Base-by-base conservation (phyloP, 1,140 invertebrate genomes). In the Olivierus martensii region DNA sequence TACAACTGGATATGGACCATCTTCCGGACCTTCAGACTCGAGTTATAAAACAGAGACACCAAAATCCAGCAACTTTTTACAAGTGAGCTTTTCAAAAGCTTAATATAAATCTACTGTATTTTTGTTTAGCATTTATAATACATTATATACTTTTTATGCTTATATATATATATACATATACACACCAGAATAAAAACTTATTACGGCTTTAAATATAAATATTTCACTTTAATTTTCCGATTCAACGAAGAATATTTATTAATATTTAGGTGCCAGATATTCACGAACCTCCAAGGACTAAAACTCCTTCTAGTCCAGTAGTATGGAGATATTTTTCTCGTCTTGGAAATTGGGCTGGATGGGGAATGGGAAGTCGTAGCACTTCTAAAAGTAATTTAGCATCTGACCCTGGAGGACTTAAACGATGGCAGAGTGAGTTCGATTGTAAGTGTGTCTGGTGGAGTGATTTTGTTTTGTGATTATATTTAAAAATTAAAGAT, bases 291-390 rank as follows among this genome's bases (percentile, higher is more conserved):
- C 77, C 78, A 46, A 75, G 78, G 64, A 86, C 87, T 56, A 92
- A 92, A 75, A 90, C 87, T 66, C 87, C 91, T 35, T 89, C 85
- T 59, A 91, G 87, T 35, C 89, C 89, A n/a, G 91, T 90, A 84
- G 85, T 92, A 55, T 89, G 89, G 68, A 75, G 89, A 34, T 87
- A 87, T 3, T 90, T 93, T 66, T 87, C 84, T 5, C 75, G 87
- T 28, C 71, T 93, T 46, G 86, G 87, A 9, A 63, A 61, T 12
- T 91, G 87, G 9, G 84, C 87, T 1, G 86, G 87, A 45, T 91
- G 87, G 84, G 87, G 87, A 4, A 74, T 53, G 48, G 44, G 52
- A 1, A 53, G 52, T 43, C 17, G 41, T 22, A 43, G 17, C 21
- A 43, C 17, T 0, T 57, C 55, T 34, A 57, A 57, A 83, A 21